These are phyloP conservation scores for Pantala flavescens DNA, from an alignment of 1,140 invertebrate species.

Conservation along the genomic window DNA sequence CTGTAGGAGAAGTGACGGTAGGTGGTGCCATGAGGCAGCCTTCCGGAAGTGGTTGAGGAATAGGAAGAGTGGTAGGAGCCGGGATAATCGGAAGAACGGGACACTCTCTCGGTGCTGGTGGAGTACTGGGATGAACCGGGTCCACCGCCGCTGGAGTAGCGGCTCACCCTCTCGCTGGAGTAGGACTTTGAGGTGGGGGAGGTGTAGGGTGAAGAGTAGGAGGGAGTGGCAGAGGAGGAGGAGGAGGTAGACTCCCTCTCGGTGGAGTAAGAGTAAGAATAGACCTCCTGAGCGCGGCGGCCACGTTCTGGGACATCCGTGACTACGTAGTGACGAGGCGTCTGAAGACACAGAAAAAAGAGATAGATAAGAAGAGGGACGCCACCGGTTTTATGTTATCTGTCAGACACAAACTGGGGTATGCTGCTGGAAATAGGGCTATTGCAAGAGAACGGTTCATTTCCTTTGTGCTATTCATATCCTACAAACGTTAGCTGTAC, in stretches of 20 bases:
- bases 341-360: constrained; percentile 41
- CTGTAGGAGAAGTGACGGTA: constrained; percentile 78
- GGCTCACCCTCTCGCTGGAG: constrained; percentile 50
- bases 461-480: too few species aligned
- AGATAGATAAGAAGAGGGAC: constrained; percentile 3
- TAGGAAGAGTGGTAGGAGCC: constrained; percentile 66
- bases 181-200: constrained; percentile 50
- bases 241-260: constrained; percentile 43
- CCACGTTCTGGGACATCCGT: constrained; percentile 58
- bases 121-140: constrained; percentile 49
- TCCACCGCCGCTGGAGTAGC: constrained; percentile 44
- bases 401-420: too few species aligned
- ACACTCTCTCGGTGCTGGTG: constrained; percentile 59
- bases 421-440: too few species aligned
- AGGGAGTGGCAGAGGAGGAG: constrained; percentile 37
- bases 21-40: constrained; percentile 63
- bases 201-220: constrained; percentile 30
- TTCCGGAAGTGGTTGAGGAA: constrained; percentile 59
- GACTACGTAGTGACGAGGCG: constrained; percentile 72
- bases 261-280: constrained; percentile 70
- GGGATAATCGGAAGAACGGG: constrained; percentile 55
- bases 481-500: too few species aligned
- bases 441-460: too few species aligned
- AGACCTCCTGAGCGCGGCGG: constrained; percentile 57
- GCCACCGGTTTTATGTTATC: too few species aligned